These are phyloP conservation scores for Ernsta delagoae DNA, from an alignment of 2,888 invertebrate species.

Conservation along the genomic window DNA sequence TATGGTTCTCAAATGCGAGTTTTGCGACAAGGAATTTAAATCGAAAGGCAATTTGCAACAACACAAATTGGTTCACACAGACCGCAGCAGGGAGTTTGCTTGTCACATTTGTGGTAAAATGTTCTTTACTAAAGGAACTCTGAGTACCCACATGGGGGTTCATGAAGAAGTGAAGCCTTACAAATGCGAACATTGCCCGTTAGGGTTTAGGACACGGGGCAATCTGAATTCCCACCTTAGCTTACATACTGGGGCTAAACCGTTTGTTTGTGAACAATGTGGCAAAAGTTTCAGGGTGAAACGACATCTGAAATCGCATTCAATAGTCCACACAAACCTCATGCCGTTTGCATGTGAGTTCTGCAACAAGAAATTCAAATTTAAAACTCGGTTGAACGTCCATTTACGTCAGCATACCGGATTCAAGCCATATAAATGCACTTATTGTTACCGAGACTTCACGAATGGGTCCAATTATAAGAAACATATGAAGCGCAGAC, in stretches of 20 bases:
- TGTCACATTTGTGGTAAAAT: conserved; percentile 79
- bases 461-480: conserved; percentile 80
- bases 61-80: conserved; percentile 74
- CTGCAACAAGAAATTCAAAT: conserved; percentile 75
- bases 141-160: conserved; percentile 71
- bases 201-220: conserved; percentile 73
- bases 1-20: conserved; percentile 64
- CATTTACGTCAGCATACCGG: conserved; percentile 79
- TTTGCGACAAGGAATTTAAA: conserved; percentile 72
- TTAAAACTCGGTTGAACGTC: conserved; percentile 73
- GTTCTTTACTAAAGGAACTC: conserved; percentile 77
- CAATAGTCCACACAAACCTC: conserved; percentile 76
- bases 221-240: conserved; percentile 73
- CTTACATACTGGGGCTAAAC: conserved; percentile 71
- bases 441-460: conserved; percentile 72
- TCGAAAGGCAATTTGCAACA: conserved; percentile 68
- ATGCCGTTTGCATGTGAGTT: conserved; percentile 74
- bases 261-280: conserved; percentile 78
- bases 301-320: conserved; percentile 77
- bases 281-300: conserved; percentile 76
- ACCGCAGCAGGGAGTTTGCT: conserved; percentile 70
- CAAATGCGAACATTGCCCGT: conserved; percentile 74
- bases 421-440: conserved; percentile 73
- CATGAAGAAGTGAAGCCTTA: conserved; percentile 73
- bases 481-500: conserved; percentile 77